phyloP scores from a whole-genome alignment of 2,797 vertebrate genomes.

The Tokudaia tokunoshimensis region DNA sequence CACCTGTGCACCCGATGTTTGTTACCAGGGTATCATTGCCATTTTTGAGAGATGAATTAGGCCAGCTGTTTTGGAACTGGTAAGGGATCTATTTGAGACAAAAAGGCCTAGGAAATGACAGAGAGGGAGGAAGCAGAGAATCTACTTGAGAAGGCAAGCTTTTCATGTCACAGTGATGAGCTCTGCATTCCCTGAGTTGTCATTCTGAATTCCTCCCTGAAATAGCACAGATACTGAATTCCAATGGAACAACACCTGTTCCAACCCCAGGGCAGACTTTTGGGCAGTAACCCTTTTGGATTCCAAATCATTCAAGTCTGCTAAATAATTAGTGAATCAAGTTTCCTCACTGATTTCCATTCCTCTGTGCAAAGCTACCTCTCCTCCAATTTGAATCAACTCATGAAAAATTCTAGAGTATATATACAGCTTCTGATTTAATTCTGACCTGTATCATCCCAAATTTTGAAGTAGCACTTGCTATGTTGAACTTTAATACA shows the following conservation, averaged over 20 bases:
- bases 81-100: constrained; percentile 60
- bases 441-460: neutral
- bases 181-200: constrained; percentile 65
- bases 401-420: neutral
- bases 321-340: constrained; percentile 76
- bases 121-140: neutral
- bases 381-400: constrained; percentile 17
- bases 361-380: constrained; percentile 48
- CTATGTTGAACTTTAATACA: neutral
- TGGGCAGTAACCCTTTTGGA: constrained; percentile 69
- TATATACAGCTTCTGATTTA: neutral
- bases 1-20: neutral
- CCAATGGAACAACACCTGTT: constrained; percentile 74
- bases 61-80: constrained; percentile 63
- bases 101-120: constrained; percentile 14
- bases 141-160: constrained; percentile 56
- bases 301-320: constrained; percentile 63
- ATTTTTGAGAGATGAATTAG: constrained; percentile 64
- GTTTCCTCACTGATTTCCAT: constrained; percentile 65
- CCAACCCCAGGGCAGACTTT: constrained; percentile 54
- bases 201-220: constrained; percentile 67
- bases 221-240: constrained; percentile 56
- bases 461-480: neutral
- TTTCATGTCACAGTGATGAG: constrained; percentile 47
- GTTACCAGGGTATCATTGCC: constrained; percentile 33